Percentiles rank a stretch among this genome's conserved stretches.
phyloP scores from a whole-genome alignment of 2,113 vertebrate genomes.

The Catharus bicknelli region DNA sequence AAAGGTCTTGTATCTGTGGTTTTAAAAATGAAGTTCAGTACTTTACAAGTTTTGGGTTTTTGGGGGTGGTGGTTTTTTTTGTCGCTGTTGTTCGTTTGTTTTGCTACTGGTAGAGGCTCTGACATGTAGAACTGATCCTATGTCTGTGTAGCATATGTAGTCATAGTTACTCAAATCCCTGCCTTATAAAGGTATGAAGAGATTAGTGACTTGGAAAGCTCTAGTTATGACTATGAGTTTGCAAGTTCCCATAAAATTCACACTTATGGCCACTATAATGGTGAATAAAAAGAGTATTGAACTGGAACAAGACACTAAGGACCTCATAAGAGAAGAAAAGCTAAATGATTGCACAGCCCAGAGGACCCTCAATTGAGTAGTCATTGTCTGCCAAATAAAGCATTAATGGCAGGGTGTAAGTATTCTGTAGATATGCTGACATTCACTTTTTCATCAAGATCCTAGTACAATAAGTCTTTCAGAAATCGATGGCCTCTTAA shows the following conservation, averaged over 20 bases:
- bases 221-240: conserved; percentile 77
- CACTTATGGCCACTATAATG: conserved; percentile 81
- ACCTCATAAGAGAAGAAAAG: conserved; percentile 82
- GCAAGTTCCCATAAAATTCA: conserved; percentile 85
- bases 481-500: conserved; percentile 83
- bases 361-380: conserved; percentile 81
- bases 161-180: conserved; percentile 53
- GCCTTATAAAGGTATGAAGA: conserved; percentile 71
- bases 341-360: conserved; percentile 83
- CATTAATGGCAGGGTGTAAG: conserved; percentile 83
- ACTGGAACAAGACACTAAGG: conserved; percentile 85
- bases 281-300: conserved; percentile 84
- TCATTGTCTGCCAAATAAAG: conserved; percentile 87
- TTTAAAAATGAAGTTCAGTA: background rate
- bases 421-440: conserved; percentile 84
- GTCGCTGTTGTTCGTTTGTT: background rate
- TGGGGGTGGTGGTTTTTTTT: background rate
- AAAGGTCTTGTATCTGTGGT: background rate
- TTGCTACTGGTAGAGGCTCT: background rate
- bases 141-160: conserved; percentile 7
- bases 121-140: conserved; percentile 8
- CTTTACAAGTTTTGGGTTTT: background rate
- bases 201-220: conserved; percentile 77
- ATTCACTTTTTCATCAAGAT: conserved; percentile 82
- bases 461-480: conserved; percentile 81